Base-by-base conservation (phyloP, 2,888 invertebrate species). In the Pegoplata infirma region DNA sequence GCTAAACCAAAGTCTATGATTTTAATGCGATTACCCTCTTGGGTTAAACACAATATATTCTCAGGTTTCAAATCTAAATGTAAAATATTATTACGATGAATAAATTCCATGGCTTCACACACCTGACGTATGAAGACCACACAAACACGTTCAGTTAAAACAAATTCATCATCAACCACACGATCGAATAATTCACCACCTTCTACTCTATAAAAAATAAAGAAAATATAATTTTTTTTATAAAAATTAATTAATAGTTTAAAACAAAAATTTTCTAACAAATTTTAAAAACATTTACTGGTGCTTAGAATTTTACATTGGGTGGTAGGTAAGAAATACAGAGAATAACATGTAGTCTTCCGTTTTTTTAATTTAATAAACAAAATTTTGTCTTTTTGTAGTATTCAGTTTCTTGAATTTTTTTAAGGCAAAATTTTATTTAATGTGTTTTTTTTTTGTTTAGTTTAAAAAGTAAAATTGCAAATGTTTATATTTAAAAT, bases 11-110 rank as follows among this genome's bases (percentile, higher is more conserved):
- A 99, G 90, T 99, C 99, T 84, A 99, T 99, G 84, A 99, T 96
- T 91, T 99, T 99, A 85, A 99, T 97, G 83, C 98, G 93, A 90
- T 99, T 99, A n/a, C 99, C 98, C 61, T 96, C 93, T 88, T 96
- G 95, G 74, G 98, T 97, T 21, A 99, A 92, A 86, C 99, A 99
- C 61, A 99, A 92, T 84, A 99, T 98, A 90, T 99, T 99, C 90
- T 99, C 99, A 8, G 99, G 99, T 96, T 99, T 99, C 92, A 99
- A 94, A 88, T 99, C 99, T 68, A 99, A 92, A 91, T 99, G 99
- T 68, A 99, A 91, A 83, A 99, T 97, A 85, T 96, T 95, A 90
- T 97, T 96, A 75, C 95, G 93, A 88, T 99, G 99, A 86, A 99
- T 98, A 88, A 98, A 99, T 86, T 96, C 96, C 82, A 99, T 95